These are phyloP conservation scores for Xiphorhynchus erythropygius DNA, from an alignment of 2,797 vertebrate genomes.

Conservation along the genomic window DNA sequence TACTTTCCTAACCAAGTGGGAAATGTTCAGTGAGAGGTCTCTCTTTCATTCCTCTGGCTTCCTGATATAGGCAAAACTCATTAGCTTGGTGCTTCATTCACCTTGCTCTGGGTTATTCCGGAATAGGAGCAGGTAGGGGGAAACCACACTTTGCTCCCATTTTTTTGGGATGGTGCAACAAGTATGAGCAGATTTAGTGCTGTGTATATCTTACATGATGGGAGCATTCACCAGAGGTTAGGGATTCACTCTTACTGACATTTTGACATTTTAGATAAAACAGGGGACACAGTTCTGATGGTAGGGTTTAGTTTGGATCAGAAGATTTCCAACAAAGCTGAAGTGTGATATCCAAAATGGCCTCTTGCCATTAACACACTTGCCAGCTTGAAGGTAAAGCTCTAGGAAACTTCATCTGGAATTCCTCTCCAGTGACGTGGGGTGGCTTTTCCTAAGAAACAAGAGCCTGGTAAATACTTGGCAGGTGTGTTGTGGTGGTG, in stretches of 20 bases:
- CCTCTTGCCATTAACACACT: neutral
- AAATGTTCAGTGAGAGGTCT: neutral
- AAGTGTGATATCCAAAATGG: neutral
- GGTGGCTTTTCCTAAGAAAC: neutral
- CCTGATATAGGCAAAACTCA: neutral
- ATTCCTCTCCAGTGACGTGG: neutral
- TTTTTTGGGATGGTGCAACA: neutral
- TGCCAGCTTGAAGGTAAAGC: neutral
- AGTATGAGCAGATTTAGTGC: neutral
- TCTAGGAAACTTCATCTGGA: neutral
- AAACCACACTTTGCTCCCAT: neutral
- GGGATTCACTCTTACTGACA: neutral
- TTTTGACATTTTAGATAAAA: neutral
- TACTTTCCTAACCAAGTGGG: neutral
- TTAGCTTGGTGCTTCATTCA: neutral
- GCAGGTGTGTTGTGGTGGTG: neutral
- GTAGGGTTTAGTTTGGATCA: neutral
- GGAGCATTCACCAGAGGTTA: neutral
- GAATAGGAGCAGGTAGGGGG: neutral
- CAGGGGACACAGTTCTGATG: neutral
- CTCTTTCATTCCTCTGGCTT: accelerated
- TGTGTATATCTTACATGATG: accelerated
- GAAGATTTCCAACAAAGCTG: neutral
- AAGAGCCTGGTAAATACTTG: neutral
- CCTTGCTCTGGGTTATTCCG: neutral